These are phyloP conservation scores for Tetraneura akinire DNA, from an alignment of 1,140 invertebrate genomes.

Conservation along the genomic window DNA sequence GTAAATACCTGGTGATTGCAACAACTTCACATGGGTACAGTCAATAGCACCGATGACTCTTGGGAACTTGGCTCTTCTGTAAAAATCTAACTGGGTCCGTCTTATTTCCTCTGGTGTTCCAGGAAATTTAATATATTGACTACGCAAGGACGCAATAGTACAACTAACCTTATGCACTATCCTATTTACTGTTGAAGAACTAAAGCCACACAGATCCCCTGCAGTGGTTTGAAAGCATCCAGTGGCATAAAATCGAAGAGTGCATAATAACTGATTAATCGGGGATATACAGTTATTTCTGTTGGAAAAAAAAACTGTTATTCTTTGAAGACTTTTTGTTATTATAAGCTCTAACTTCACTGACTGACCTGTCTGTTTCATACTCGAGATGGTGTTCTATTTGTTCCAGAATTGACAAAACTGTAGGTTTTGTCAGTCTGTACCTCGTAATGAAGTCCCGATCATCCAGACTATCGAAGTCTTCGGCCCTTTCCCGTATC, in stretches of 20 bases:
- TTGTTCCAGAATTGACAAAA: slow-evolving; percentile 25
- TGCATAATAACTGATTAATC: no score
- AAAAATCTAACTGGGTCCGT: slow-evolving; percentile 56
- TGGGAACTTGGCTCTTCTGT: slow-evolving; percentile 57
- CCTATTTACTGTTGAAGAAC: no score
- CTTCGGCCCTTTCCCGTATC: slow-evolving; percentile 12
- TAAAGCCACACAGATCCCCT: no score
- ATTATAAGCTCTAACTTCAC: slow-evolving; percentile 26
- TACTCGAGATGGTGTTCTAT: background rate
- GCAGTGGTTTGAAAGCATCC: slow-evolving; percentile 55
- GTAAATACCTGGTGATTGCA: slow-evolving; percentile 56
- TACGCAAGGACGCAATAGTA: no score
- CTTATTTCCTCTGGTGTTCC: slow-evolving; percentile 54
- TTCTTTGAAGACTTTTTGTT: background rate
- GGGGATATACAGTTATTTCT: slow-evolving; percentile 51
- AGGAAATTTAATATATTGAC: slow-evolving; percentile 55
- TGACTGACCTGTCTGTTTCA: slow-evolving; percentile 23
- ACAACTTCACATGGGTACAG: slow-evolving; percentile 58
- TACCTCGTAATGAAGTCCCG: slow-evolving; percentile 1
- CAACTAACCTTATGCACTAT: no score
- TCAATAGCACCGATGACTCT: no score
- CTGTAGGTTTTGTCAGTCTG: slow-evolving; percentile 9
- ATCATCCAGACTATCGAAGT: slow-evolving; percentile 4
- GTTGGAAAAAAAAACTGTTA: slow-evolving; percentile 29
- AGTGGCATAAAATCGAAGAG: slow-evolving; percentile 57